These are phyloP conservation scores for Lates japonicus DNA, from an alignment of 2,797 vertebrate species.

Conservation along the genomic window DNA sequence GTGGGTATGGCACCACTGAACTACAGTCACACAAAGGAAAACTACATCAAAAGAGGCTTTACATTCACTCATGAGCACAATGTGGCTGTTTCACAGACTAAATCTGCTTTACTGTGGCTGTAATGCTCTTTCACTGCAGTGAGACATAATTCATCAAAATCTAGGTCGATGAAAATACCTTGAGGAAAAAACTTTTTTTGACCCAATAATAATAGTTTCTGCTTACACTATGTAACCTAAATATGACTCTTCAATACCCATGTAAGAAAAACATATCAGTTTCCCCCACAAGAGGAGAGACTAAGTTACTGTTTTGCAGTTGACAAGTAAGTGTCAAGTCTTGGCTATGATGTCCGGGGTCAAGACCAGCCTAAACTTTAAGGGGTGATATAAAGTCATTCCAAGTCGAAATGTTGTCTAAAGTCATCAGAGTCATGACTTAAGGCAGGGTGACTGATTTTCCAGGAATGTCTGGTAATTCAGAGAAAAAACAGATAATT, in stretches of 20 bases:
- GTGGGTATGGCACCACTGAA: background rate
- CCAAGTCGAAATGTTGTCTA: too few species aligned
- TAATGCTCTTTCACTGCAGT: conserved; percentile 30
- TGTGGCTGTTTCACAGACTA: background rate
- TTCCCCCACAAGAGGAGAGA: background rate
- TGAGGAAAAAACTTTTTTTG: background rate
- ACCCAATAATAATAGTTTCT: conserved; percentile 19
- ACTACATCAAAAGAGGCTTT: conserved; percentile 37
- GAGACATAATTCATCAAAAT: conserved; percentile 12
- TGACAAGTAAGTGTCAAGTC: background rate
- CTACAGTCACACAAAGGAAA: conserved; percentile 10
- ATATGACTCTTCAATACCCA: background rate
- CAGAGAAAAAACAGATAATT: background rate
- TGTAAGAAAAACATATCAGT: background rate
- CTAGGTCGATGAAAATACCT: conserved; percentile 21
- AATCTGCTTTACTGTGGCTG: conserved; percentile 19
- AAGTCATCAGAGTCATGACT: too few species aligned
- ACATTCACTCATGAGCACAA: conserved; percentile 10
- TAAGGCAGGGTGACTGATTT: too few species aligned
- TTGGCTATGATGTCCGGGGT: background rate
- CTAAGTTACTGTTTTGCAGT: too few species aligned
- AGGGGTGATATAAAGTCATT: too few species aligned
- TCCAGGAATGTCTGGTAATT: too few species aligned
- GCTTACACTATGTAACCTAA: background rate
- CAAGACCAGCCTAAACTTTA: too few species aligned